Evolutionary conservation across 2,113 vertebrate genomes (phyloP).

Genomic region (Spermophilus dauricus): DNA sequence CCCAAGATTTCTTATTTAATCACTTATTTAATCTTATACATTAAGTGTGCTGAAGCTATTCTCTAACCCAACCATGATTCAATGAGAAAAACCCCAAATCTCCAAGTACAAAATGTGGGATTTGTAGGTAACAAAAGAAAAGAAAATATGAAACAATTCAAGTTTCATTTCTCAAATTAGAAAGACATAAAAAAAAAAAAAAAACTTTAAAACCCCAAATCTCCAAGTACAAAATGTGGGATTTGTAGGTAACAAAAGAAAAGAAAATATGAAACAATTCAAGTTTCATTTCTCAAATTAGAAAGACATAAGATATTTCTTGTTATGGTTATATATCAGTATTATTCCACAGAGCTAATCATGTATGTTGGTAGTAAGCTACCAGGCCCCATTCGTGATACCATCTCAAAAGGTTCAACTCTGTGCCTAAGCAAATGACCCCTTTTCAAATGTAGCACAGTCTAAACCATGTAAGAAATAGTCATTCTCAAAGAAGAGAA

Average conservation of each 20-base stretch:
- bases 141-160: no score
- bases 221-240: not conserved
- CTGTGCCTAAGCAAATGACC: not conserved
- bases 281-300: not conserved
- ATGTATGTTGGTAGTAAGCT: not conserved
- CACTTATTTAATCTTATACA: not conserved
- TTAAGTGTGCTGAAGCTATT: conserved; percentile 23
- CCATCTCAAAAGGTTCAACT: not conserved
- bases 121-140: no score
- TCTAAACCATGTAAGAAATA: not conserved
- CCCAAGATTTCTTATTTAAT: conserved; percentile 34
- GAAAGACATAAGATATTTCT: not conserved
- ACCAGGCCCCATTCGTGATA: not conserved
- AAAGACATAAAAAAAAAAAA: no score
- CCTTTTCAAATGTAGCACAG: not conserved
- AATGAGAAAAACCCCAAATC: no score
- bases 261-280: not conserved
- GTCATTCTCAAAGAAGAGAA: conserved; percentile 25
- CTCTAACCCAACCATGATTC: conserved; percentile 29
- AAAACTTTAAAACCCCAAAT: not conserved
- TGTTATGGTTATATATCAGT: not conserved
- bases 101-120: no score
- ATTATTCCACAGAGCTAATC: not conserved
- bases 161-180: no score
- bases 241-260: not conserved